These are phyloP conservation scores for Auanema sp. DNA, from an alignment of 2,888 invertebrate genomes.

Conservation along the genomic window DNA sequence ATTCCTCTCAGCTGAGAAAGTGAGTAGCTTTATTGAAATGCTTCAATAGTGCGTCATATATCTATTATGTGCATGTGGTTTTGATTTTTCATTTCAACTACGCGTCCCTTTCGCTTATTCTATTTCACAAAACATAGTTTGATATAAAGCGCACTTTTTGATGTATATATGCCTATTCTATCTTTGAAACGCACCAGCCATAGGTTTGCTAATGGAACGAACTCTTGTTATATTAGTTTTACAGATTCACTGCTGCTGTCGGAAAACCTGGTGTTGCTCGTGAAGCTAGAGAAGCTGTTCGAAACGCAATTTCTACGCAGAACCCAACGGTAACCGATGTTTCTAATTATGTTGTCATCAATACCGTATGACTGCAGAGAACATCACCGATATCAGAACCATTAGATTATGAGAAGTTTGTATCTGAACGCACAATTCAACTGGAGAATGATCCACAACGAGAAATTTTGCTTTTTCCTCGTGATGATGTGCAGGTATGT, in stretches of 20 bases:
- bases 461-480: conserved; percentile 58
- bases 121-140: background rate
- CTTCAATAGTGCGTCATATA: no score
- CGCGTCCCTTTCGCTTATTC: conserved; percentile 1
- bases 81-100: no score
- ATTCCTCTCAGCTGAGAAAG: conserved; percentile 42
- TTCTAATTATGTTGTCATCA: background rate
- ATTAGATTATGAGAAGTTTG: conserved; percentile 60
- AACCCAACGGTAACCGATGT: conserved; percentile 47
- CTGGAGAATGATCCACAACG: conserved; percentile 60
- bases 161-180: conserved; percentile 2
- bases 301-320: conserved; percentile 49
- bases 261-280: conserved; percentile 58
- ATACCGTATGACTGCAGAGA: conserved; percentile 36
- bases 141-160: background rate
- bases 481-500: conserved; percentile 61
- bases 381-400: conserved; percentile 53
- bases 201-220: background rate
- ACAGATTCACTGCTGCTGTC: conserved; percentile 59
- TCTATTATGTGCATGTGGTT: no score
- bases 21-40: conserved; percentile 14
- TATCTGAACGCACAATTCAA: conserved; percentile 55
- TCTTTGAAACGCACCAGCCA: background rate
- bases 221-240: background rate
- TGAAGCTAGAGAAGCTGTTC: conserved; percentile 59